phyloP scores from a whole-genome alignment of 2,113 vertebrate genomes.

The Oreotrochilus melanogaster region DNA sequence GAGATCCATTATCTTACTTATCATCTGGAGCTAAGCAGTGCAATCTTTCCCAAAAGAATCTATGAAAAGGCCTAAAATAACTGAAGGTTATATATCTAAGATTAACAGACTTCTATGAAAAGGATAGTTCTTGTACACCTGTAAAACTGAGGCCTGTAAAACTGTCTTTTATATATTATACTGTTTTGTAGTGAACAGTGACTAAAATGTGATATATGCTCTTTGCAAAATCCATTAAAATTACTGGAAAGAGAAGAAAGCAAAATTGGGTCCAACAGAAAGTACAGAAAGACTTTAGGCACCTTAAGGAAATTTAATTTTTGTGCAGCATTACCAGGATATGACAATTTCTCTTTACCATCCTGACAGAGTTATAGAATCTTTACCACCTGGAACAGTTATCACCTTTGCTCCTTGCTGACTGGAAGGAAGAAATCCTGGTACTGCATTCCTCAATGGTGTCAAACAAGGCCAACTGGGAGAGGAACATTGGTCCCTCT shows the following conservation, averaged over 20 bases:
- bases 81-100: neutral
- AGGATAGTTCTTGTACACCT: neutral
- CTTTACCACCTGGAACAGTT: neutral
- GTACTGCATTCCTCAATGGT: neutral
- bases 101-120: neutral
- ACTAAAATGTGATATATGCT: neutral
- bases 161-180: neutral
- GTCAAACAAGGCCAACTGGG: accelerated
- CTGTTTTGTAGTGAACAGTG: neutral
- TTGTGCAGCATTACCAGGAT: neutral
- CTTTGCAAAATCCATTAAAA: neutral
- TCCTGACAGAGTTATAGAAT: neutral
- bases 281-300: neutral
- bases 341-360: neutral
- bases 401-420: neutral
- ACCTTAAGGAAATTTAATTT: neutral
- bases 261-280: neutral
- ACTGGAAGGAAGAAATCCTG: neutral
- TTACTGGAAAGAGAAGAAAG: neutral
- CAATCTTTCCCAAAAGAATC: neutral
- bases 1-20: neutral
- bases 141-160: neutral
- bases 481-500: accelerated
- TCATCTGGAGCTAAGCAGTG: neutral
- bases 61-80: neutral